Base-by-base conservation (phyloP, 2,797 vertebrate genomes). In the Sciurus vulgaris region DNA sequence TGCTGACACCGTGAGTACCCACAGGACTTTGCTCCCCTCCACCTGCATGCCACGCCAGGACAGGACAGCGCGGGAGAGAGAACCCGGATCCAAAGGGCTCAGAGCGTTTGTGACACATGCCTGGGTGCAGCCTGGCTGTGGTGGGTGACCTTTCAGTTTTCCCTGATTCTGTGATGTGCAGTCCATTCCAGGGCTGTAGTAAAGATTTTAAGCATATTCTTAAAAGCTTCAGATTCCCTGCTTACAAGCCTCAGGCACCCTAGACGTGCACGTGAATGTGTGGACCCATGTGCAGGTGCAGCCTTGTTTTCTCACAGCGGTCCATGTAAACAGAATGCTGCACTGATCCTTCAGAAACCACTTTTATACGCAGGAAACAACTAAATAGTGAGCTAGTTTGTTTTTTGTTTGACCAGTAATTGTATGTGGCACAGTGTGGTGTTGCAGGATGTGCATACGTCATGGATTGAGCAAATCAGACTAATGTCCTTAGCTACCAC, bases 1-100 rank as follows among this genome's bases (percentile, higher is more conserved):
- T 8, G 99, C 99, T 0, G 99, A 99, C 89, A 99, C 99, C 35
- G 99, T 99, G 97, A 99, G 99, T 99, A 76, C 49, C 83, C 49
- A 5, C 18, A 12, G 22, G 74, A 26, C 83, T 63, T 0, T 54
- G 20, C 12, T 17, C 44, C 15, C 78, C 47, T 11, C n/a, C 41
- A 0, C 47, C n/a, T 10, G 17, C 1, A 1, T 3, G 0, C 18
- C 5, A n/a, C 38, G 11, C 17, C 2, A 3, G 5, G 30, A 7
- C 56, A 8, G 63, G 33, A 14, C 70, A 4, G 0, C 41, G 8
- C 17, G 44, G 38, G 59, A 72, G 88, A 6, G 56, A 49, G 92
- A 38, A 10, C 38, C n/a, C 7, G 3, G 63, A 86, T 41, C 41
- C 44, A 6, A 44, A 54, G 18, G 2, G 0, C 65, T 5, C 47